Evolutionary conservation across 2,797 vertebrate genomes (phyloP), one percentile per base, ranked within the genome.

Genomic region (Alosa sapidissima): DNA sequence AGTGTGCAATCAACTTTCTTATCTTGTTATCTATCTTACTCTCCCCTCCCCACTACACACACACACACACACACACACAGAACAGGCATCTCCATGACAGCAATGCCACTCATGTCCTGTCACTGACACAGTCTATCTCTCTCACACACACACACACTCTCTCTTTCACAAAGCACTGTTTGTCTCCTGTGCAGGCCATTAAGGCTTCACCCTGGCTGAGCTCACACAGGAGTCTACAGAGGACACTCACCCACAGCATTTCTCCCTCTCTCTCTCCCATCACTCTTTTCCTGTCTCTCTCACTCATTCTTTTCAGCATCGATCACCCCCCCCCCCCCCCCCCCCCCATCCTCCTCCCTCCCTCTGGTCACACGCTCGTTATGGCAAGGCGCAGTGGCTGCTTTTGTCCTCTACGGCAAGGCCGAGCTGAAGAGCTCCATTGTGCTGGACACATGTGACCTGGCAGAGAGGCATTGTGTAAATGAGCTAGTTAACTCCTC

Each of bases 181-280:
- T 84, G 86, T 87, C 81, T 85, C 5, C 3, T 65, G 10, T n/a
- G 16, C 58, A 7, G 19, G 72, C 41, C 72, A 78, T 14, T 41
- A 62, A 7, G 55, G 81, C 33, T 84, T 84, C 51, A 84, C 55
- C 36, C 51, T 78, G 82, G 55, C n/a, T 85, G 84, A 87, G 60
- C 82, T 87, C 84, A 85, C 65, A 60, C 54, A 3, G 19, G 41
- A 28, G 83, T 54, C 78, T 10, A 33, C 13, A 84, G 24, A 86
- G 81, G 82, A 83, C 84, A 82, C 85, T 78, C 87, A 72, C 72
- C 75, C 36, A 48, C 45, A 19, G 47, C 45, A 47, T 41, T 54
- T 60, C 52, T 28, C 5, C 84, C 60, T 54, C 10, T 49, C 85
- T 62, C 24, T 82, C 85, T 81, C 41, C 41, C 41, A 41, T 41